These are phyloP conservation scores for Salarias fasciatus DNA, from an alignment of 2,797 vertebrate species.

Conservation along the genomic window DNA sequence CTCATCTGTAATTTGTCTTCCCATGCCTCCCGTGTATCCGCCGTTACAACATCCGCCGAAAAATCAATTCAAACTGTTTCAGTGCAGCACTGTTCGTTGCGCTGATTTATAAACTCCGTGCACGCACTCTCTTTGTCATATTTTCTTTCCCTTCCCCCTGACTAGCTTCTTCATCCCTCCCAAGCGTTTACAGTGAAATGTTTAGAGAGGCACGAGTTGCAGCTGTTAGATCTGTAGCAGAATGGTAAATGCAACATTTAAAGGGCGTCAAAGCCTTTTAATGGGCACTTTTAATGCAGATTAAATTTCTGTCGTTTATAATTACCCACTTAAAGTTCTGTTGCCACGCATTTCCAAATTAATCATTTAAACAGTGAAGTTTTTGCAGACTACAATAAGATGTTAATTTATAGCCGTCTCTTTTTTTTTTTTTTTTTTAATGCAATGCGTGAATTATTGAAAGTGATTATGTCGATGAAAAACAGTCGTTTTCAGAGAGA, in stretches of 20 bases:
- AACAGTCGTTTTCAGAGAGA: conserved; percentile 6
- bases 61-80: conserved; percentile 40
- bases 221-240: neutral
- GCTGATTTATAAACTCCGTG: conserved; percentile 38
- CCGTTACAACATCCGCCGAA: conserved; percentile 11
- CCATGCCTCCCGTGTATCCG: neutral
- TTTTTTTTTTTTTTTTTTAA: conserved; percentile 43
- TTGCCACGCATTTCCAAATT: conserved; percentile 56
- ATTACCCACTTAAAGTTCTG: conserved; percentile 55
- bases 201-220: conserved; percentile 15
- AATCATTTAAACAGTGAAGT: conserved; percentile 55
- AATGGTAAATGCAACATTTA: conserved; percentile 34
- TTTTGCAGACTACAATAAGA: conserved; percentile 51
- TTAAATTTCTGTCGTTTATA: conserved; percentile 56
- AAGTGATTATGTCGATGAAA: conserved; percentile 30
- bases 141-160: neutral
- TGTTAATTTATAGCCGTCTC: conserved; percentile 40
- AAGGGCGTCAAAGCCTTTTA: conserved; percentile 39
- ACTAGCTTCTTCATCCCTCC: neutral
- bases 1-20: conserved; percentile 16
- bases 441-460: conserved; percentile 46
- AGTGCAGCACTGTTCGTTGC: conserved; percentile 20
- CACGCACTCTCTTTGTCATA: conserved; percentile 15
- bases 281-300: conserved; percentile 50
- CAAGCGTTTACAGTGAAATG: conserved; percentile 1